Percentiles rank a stretch among this genome's conserved stretches.
Evolutionary conservation across 2,113 vertebrate species (phyloP).

Genomic region (Rhinolophus ferrumequinum): DNA sequence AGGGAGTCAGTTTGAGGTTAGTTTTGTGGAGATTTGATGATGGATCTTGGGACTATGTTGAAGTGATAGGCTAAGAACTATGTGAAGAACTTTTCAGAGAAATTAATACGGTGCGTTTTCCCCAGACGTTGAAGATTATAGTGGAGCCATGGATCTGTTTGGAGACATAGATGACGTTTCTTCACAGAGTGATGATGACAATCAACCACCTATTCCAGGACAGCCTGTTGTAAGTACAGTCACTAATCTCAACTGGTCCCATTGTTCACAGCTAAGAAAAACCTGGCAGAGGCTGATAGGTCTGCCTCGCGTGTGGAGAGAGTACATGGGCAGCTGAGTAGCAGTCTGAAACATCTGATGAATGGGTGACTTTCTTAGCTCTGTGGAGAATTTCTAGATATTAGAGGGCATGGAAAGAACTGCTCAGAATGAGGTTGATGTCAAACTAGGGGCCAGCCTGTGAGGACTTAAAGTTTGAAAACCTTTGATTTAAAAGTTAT

Average conservation of each 20-base stretch:
- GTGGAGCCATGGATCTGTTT: conserved; percentile 87
- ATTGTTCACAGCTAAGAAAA: not conserved
- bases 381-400: not conserved
- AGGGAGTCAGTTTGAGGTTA: not conserved
- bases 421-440: not conserved
- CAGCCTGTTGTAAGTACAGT: conserved; percentile 90
- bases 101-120: not conserved
- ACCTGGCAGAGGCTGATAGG: not conserved
- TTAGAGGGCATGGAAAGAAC: not conserved
- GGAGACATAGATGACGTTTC: conserved; percentile 90
- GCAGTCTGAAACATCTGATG: not conserved
- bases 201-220: conserved; percentile 91
- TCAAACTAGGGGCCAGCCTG: not conserved
- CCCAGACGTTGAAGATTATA: conserved; percentile 81
- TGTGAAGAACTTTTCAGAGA: not conserved
- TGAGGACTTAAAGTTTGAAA: not conserved
- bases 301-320: not conserved
- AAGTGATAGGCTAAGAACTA: not conserved
- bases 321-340: not conserved
- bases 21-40: not conserved
- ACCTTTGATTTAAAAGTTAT: not conserved
- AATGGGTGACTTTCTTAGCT: not conserved
- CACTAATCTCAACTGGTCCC: not conserved
- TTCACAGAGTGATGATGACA: conserved; percentile 95
- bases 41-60: not conserved